Evolutionary conservation across 2,888 invertebrate genomes (phyloP).

Genomic region (Phragmatobia fuliginosa): DNA sequence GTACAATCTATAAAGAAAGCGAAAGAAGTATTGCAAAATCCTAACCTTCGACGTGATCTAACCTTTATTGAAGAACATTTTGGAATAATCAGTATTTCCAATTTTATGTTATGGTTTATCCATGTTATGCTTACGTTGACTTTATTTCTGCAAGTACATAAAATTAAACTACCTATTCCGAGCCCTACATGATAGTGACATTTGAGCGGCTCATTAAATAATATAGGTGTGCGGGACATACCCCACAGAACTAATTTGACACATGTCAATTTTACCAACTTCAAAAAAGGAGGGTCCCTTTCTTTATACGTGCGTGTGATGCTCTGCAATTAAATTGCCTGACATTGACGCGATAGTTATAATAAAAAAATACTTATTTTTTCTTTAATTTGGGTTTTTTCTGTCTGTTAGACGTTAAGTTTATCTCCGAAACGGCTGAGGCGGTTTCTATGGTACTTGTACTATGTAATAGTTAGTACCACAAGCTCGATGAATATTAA

Average conservation of each 20-base stretch:
- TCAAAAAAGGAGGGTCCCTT: background rate
- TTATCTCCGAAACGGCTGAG: background rate
- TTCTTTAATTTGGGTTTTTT: background rate
- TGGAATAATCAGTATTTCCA: no score
- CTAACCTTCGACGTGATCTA: no score
- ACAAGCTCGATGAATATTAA: background rate
- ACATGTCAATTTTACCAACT: background rate
- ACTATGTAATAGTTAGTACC: no score
- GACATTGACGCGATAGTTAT: background rate
- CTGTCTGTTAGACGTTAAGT: background rate
- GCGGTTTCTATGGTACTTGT: background rate
- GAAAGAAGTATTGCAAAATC: no score
- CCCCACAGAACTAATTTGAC: background rate
- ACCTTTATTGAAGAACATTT: no score
- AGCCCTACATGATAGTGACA: no score
- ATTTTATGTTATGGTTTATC: no score
- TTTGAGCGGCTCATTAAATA: background rate
- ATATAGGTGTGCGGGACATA: background rate
- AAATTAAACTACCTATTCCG: no score
- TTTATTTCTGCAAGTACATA: no score
- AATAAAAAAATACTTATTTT: background rate
- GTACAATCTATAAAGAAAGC: no score
- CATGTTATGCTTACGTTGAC: no score
- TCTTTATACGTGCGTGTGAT: background rate
- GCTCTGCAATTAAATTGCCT: background rate